Evolutionary conservation across 2,888 invertebrate species (phyloP).

Genomic region (Andrena praecox): DNA sequence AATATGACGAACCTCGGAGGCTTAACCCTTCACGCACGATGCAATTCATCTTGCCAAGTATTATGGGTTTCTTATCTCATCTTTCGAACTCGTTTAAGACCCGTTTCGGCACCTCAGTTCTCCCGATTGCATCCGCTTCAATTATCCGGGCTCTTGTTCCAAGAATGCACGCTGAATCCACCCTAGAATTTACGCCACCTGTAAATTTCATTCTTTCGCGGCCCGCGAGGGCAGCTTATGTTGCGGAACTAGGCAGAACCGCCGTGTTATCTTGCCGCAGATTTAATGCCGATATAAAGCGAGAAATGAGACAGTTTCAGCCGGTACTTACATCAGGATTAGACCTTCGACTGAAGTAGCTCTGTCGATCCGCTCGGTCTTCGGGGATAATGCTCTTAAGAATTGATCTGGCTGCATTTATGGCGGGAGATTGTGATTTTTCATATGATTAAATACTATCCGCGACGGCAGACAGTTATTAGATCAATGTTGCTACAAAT

Average conservation of each 20-base stretch:
- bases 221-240: neutral
- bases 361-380: slow-evolving; percentile 18
- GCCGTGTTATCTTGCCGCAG: slow-evolving; percentile 26
- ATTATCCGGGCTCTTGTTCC: slow-evolving; percentile 67
- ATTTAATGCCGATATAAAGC: slow-evolving; percentile 49
- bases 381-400: slow-evolving; percentile 43
- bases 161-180: slow-evolving; percentile 59
- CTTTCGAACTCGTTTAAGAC: slow-evolving; percentile 72
- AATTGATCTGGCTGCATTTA: slow-evolving; percentile 33
- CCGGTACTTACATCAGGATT: slow-evolving; percentile 35
- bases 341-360: slow-evolving; percentile 24
- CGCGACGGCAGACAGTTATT: neutral
- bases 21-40: slow-evolving; percentile 32
- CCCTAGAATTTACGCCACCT: slow-evolving; percentile 67
- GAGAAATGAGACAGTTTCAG: slow-evolving; percentile 32
- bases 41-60: slow-evolving; percentile 65
- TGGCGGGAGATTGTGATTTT: slow-evolving; percentile 36
- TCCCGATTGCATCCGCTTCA: slow-evolving; percentile 67
- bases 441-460: slow-evolving; percentile 10
- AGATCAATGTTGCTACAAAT: neutral
- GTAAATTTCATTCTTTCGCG: slow-evolving; percentile 48
- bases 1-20: slow-evolving; percentile 62
- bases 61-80: slow-evolving; percentile 71
- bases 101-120: slow-evolving; percentile 72
- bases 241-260: slow-evolving; percentile 16